Base-by-base conservation (phyloP, 30 jellyfish, hydroid and myxozoan species). In the Aurelia sp. region DNA sequence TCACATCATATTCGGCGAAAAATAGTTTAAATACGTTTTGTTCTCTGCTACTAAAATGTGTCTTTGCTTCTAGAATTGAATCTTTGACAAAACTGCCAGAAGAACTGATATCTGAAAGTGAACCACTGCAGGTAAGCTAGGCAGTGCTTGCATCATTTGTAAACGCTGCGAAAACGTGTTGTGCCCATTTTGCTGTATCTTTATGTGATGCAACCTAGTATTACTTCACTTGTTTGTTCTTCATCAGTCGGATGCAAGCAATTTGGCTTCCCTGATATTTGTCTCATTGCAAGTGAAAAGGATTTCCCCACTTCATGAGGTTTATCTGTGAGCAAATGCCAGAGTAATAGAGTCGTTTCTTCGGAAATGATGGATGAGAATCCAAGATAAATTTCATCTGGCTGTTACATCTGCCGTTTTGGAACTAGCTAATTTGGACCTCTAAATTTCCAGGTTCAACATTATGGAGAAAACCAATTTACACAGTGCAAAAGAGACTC, bases 401-500 rank as follows among this genome's bases (percentile, higher is more conserved):
- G 55, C 15, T 3, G 9, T 10, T 12, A 44, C 0, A 44, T 44
- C 8, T 44, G 55, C 15, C 55, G 15, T 44, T 44, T 44, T 44
- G 55, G 15, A 1, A 44, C 55, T 44, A 44, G 55, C 13, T 44
- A 44, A 44, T 1, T 70, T 13, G 18, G 11, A 11, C 4, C 30
- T 70, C 10, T 5, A 17, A 33, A 27, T 27, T 30, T 21, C 66
- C 47, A 89, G 94, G 93, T 89, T 59, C 92, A 96, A 65, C 76
- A 66, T 20, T 88, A 66, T 73, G 83, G 72, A 50, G 92, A 83
- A 61, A 62, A 94, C 15, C 96, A 93, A 48, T 93, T 88, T 57
- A 66, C 86, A 48, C 83, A 71, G 51, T 76, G 92, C 72, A 72
- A 92, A 27, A 92, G 88, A n/a, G 98, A 93, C 59, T 87, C 97